Percentiles rank a stretch among this genome's conserved stretches.
phyloP scores from a whole-genome alignment of 2,113 vertebrate species.

The Psittacula cyanocephala region DNA sequence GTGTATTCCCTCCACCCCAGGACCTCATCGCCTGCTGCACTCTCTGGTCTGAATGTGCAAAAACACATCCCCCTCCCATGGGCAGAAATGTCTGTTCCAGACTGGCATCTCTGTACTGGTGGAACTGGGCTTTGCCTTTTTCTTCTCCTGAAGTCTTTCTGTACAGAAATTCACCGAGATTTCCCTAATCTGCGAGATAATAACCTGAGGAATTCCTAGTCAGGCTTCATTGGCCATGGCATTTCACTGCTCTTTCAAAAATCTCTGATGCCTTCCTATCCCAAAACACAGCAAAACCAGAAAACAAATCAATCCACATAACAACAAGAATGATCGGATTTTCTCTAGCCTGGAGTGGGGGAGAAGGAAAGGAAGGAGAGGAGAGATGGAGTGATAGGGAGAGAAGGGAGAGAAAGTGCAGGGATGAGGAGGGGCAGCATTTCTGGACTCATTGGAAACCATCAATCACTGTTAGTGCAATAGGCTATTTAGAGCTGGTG shows the following conservation, averaged over 20 bases:
- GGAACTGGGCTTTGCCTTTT: background rate
- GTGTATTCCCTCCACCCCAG: background rate
- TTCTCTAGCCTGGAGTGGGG: background rate
- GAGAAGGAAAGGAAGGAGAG: constrained; percentile 21
- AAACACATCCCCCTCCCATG: accelerated
- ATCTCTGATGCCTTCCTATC: constrained; percentile 34
- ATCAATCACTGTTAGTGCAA: constrained; percentile 66
- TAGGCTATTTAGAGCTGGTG: constrained; percentile 53
- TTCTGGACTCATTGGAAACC: constrained; percentile 52
- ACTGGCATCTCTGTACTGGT: background rate
- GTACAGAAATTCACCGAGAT: background rate
- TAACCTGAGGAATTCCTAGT: constrained; percentile 52
- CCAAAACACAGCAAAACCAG: constrained; percentile 46
- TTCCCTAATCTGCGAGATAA: constrained; percentile 47
- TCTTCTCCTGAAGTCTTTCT: background rate
- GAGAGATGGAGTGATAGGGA: constrained; percentile 38
- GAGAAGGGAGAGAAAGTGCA: constrained; percentile 58
- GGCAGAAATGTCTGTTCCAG: background rate
- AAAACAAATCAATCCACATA: constrained; percentile 64
- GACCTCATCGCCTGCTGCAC: background rate
- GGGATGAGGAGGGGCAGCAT: constrained; percentile 53
- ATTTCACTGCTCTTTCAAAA: constrained; percentile 59
- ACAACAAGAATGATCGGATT: constrained; percentile 29
- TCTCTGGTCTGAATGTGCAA: accelerated
- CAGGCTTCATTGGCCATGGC: constrained; percentile 57